Conservation (phyloP, 1,140 invertebrate species). For the Holotrichia oblita region DNA sequence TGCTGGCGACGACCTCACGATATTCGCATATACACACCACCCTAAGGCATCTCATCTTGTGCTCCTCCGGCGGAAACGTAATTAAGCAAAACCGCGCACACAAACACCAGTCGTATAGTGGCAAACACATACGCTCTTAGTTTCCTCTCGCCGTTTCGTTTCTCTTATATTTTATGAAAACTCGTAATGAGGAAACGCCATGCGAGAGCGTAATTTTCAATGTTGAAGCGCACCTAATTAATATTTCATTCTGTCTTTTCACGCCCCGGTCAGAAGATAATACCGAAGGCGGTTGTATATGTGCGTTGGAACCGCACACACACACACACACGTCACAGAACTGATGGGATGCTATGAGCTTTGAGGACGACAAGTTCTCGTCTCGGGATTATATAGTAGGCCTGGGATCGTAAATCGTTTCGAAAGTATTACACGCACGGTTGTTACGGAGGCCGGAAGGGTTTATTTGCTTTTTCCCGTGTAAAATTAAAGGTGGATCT, state of each 20-base stretch:
- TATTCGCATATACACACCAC: too few species aligned
- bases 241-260: neutral
- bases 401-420: neutral
- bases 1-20: neutral
- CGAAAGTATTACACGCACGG: neutral
- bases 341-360: too few species aligned
- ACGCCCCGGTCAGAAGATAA: neutral
- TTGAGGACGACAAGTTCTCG: neutral
- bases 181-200: conserved; percentile 15
- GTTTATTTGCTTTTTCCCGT: too few species aligned
- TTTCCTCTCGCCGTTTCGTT: neutral
- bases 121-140: neutral
- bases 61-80: neutral
- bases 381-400: neutral
- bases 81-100: conserved; percentile 7
- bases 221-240: conserved; percentile 6
- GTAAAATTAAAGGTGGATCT: too few species aligned
- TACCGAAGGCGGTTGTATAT: neutral
- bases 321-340: too few species aligned
- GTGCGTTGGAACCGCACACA: neutral
- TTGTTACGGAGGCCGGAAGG: neutral
- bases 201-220: conserved; percentile 20
- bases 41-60: too few species aligned
- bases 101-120: neutral
- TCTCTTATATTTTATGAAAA: conserved; percentile 14